Evolutionary conservation across 2,888 invertebrate species (phyloP).

Genomic region (Microctonus hyperodae): DNA sequence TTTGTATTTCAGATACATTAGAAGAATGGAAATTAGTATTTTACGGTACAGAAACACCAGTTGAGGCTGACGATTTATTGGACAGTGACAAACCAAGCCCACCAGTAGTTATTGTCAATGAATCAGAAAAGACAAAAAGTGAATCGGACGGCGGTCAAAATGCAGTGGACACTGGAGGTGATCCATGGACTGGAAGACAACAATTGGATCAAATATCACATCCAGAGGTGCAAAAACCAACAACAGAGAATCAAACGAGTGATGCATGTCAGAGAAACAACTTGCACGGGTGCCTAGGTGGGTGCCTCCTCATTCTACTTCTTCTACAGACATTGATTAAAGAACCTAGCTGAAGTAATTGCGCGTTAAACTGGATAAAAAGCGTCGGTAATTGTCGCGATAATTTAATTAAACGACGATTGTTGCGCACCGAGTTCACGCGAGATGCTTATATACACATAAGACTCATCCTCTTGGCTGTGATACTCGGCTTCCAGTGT

Average conservation of each 20-base stretch:
- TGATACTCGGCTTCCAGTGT: constrained; percentile 13
- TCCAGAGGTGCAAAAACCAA: constrained; percentile 56
- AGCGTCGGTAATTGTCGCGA: background rate
- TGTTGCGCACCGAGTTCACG: background rate
- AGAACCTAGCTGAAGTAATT: constrained; percentile 34
- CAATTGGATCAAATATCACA: constrained; percentile 56
- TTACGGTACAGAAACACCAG: constrained; percentile 75
- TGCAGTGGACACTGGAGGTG: constrained; percentile 50
- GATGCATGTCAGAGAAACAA: constrained; percentile 49
- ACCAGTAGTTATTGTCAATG: constrained; percentile 38
- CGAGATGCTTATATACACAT: background rate
- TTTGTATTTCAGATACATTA: constrained; percentile 60
- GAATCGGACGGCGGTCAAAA: constrained; percentile 45
- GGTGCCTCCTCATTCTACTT: constrained; percentile 58
- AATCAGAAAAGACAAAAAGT: constrained; percentile 40
- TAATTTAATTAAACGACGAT: background rate
- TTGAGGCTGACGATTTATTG: constrained; percentile 57
- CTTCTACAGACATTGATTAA: constrained; percentile 48
- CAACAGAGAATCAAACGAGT: constrained; percentile 57
- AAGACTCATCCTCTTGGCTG: constrained; percentile 6
- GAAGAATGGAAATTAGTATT: constrained; percentile 84
- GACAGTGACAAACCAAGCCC: constrained; percentile 50
- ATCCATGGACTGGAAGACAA: constrained; percentile 57
- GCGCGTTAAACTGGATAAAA: constrained; percentile 25
- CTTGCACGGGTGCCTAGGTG: constrained; percentile 58